phyloP scores from a whole-genome alignment of 2,888 invertebrate species.

The Tiphia femorata region DNA sequence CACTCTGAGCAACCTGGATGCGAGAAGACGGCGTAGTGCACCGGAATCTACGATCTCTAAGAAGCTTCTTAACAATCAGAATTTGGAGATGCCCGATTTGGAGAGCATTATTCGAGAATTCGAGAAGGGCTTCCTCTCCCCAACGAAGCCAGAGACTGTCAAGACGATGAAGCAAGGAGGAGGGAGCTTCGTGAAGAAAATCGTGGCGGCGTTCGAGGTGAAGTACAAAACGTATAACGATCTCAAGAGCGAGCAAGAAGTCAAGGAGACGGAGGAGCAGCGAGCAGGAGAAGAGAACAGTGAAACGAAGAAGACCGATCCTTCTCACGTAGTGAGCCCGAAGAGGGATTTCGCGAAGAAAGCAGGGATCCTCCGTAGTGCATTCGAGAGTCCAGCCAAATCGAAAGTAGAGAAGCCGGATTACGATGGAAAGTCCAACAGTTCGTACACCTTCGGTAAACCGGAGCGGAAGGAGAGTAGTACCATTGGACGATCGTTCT shows the following conservation, averaged over 20 bases:
- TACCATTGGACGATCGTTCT: too few relatives aligned
- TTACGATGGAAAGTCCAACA: too few relatives aligned
- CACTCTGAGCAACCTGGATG: not conserved
- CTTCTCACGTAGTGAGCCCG: not conserved
- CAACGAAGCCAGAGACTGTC: conserved; percentile 20
- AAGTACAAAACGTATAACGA: conserved; percentile 42
- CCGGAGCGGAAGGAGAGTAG: not conserved
- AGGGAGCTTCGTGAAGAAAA: conserved; percentile 53
- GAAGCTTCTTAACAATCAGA: not conserved
- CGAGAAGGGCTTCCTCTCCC: conserved; percentile 44
- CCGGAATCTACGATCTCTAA: not conserved
- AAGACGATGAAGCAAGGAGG: conserved; percentile 22
- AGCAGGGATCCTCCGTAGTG: not conserved
- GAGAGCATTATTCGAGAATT: conserved; percentile 50
- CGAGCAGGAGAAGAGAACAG: not conserved
- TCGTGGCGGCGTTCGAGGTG: conserved; percentile 56
- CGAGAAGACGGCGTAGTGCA: conserved; percentile 1
- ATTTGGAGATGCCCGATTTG: conserved; percentile 31
- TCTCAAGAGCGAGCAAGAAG: conserved; percentile 1
- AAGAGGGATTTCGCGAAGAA: not conserved
- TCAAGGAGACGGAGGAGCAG: not conserved
- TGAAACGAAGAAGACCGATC: not conserved
- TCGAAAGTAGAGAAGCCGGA: too few relatives aligned
- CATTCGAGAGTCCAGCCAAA: not conserved
- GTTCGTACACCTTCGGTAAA: not conserved